A percentile compares a stretch with the other conserved stretches of the same genome.
Evolutionary conservation across 2,797 vertebrate genomes (phyloP).

Genomic region (Cynopterus sphinx): DNA sequence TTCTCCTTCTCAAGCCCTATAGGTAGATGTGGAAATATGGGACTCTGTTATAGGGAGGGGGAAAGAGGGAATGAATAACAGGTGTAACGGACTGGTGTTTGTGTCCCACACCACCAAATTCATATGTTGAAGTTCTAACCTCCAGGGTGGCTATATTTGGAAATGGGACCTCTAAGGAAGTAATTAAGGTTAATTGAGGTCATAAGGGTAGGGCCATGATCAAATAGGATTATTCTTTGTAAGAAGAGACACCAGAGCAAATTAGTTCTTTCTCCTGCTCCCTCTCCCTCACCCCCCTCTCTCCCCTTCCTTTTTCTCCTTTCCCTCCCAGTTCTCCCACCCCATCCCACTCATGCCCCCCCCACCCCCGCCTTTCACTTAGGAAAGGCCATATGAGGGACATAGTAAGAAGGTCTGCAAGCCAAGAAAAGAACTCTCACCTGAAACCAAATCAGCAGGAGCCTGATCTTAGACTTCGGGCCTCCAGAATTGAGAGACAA

Average conservation of each 20-base stretch:
- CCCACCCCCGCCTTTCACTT: too few species aligned
- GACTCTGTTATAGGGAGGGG: neutral
- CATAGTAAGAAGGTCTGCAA: neutral
- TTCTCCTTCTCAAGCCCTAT: neutral
- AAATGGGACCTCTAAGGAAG: neutral
- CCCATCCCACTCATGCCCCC: too few species aligned
- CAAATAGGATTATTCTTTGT: neutral
- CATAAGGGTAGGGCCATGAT: neutral
- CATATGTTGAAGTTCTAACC: neutral
- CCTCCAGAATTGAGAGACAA: neutral
- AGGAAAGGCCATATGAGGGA: neutral
- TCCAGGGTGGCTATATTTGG: neutral
- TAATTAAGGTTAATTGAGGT: neutral
- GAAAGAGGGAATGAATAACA: neutral
- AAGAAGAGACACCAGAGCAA: neutral
- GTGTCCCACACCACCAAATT: neutral
- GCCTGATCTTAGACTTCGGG: neutral
- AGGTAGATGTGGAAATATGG: neutral
- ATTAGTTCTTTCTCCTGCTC: neutral
- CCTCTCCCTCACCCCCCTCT: too few species aligned
- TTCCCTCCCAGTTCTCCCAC: too few species aligned
- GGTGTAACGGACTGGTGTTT: neutral
- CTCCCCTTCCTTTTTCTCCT: too few species aligned
- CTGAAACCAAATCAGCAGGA: neutral
- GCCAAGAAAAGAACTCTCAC: neutral